phyloP scores from a whole-genome alignment of 2,888 invertebrate species.

The Apomyelois bistriatella region DNA sequence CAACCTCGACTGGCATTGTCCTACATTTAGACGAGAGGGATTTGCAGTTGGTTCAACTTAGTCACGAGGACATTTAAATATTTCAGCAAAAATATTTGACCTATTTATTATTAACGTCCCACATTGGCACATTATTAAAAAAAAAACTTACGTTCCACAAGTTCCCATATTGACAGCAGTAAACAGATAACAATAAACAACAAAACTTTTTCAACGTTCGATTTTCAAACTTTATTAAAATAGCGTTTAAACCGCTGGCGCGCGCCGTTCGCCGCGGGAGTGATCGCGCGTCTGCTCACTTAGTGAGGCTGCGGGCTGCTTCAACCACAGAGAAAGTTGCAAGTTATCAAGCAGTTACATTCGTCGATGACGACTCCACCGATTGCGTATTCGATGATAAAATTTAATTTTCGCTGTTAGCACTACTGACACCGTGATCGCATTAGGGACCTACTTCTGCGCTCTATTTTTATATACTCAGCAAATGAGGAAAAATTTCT shows the following conservation, averaged over 20 bases:
- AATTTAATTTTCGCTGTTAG: constrained; percentile 63
- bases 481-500: not conserved
- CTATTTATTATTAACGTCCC: not conserved
- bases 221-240: constrained; percentile 31
- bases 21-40: constrained; percentile 54
- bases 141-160: constrained; percentile 51
- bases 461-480: constrained; percentile 17
- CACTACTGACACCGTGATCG: constrained; percentile 73
- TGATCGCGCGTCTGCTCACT: constrained; percentile 51
- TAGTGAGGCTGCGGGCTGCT: constrained; percentile 52
- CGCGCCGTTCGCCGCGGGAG: constrained; percentile 61
- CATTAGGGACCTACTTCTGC: constrained; percentile 53
- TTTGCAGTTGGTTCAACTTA: constrained; percentile 32
- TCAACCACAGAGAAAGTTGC: constrained; percentile 65
- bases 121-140: not conserved
- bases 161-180: constrained; percentile 61
- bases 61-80: constrained; percentile 13
- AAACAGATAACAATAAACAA: constrained; percentile 52
- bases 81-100: not conserved
- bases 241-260: constrained; percentile 46
- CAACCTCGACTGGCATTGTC: constrained; percentile 53
- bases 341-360: constrained; percentile 77
- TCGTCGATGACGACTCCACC: constrained; percentile 69
- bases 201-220: constrained; percentile 35
- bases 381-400: constrained; percentile 77